These are phyloP conservation scores for Emesis castigata DNA, from an alignment of 2,888 invertebrate species.

Conservation along the genomic window DNA sequence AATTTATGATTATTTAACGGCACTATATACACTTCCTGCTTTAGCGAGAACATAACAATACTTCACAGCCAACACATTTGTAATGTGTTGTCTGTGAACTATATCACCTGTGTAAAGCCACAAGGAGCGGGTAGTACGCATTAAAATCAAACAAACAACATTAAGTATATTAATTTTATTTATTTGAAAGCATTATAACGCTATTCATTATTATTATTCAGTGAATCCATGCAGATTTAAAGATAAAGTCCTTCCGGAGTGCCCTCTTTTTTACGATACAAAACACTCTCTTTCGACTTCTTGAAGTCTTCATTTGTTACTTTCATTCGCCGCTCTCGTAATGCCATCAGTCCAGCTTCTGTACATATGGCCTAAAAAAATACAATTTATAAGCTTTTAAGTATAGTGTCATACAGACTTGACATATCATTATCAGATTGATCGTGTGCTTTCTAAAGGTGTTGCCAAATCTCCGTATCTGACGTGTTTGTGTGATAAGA, in stretches of 20 bases:
- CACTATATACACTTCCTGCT: too few species aligned
- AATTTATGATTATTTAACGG: too few species aligned
- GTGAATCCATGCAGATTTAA: constrained; percentile 84
- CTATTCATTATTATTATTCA: too few species aligned
- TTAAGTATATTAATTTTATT: constrained; percentile 14
- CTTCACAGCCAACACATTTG: too few species aligned
- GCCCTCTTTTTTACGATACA: constrained; percentile 99
- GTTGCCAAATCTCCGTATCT: too few species aligned
- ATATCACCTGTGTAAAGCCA: too few species aligned
- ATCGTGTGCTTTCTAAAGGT: too few species aligned
- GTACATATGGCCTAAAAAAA: constrained; percentile 97
- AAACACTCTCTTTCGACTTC: constrained; percentile 99
- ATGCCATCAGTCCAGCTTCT: constrained; percentile 99
- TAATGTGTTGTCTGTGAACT: too few species aligned
- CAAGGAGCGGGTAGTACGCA: too few species aligned
- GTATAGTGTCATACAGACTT: background rate
- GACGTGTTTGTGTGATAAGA: too few species aligned
- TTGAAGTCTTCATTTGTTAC: constrained; percentile 99
- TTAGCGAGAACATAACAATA: too few species aligned
- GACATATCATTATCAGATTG: too few species aligned
- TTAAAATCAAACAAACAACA: background rate
- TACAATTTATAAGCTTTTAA: background rate
- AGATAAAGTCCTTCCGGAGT: constrained; percentile 99
- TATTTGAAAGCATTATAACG: constrained; percentile 13
- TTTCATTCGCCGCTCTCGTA: constrained; percentile 99